phyloP scores from a whole-genome alignment of 2,888 invertebrate genomes.

The Melanostoma scalare region DNA sequence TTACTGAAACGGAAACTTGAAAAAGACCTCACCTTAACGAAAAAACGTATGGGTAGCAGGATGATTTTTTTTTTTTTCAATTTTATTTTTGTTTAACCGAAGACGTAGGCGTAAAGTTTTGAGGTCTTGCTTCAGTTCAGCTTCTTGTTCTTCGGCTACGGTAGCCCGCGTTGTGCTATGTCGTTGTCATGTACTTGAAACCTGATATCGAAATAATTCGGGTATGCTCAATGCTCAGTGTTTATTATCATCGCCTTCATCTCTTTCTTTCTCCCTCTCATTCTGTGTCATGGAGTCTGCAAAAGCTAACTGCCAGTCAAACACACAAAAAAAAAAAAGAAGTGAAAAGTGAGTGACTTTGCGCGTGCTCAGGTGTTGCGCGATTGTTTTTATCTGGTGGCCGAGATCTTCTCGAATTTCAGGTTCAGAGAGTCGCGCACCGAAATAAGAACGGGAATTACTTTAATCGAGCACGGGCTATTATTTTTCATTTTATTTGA shows the following conservation, averaged over 20 bases:
- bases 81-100: background rate
- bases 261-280: background rate
- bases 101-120: constrained; percentile 52
- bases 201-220: constrained; percentile 66
- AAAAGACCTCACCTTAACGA: constrained; percentile 64
- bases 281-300: background rate
- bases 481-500: constrained; percentile 22
- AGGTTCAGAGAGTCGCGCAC: constrained; percentile 60
- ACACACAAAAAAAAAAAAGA: constrained; percentile 15
- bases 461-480: constrained; percentile 38
- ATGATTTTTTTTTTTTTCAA: constrained; percentile 34
- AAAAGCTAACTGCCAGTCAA: constrained; percentile 8
- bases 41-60: constrained; percentile 30
- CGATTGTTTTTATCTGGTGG: constrained; percentile 59
- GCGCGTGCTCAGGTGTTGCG: constrained; percentile 71
- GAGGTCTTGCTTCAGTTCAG: constrained; percentile 56
- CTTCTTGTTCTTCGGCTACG: constrained; percentile 28
- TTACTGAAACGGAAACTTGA: constrained; percentile 56
- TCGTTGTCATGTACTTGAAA: constrained; percentile 67
- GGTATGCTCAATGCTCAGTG: constrained; percentile 39
- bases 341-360: constrained; percentile 65
- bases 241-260: constrained; percentile 61
- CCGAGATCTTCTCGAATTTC: constrained; percentile 70
- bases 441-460: constrained; percentile 30
- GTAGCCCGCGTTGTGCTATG: constrained; percentile 47